Conservation (phyloP, 2,888 invertebrate species). For the Nomada fucata region DNA sequence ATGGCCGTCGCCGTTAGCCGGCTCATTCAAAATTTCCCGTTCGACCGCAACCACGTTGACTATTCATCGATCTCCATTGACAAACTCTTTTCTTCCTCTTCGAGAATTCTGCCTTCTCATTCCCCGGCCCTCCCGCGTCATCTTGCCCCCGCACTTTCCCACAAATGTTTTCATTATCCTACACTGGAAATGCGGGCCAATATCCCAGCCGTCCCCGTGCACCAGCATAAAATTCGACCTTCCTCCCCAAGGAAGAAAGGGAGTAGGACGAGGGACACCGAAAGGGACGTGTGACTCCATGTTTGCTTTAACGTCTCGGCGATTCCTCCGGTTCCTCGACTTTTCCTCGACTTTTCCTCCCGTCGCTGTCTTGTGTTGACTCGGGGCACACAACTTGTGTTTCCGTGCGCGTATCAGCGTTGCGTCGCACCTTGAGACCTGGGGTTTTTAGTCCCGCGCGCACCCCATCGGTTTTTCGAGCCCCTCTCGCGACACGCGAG, state of each 20-base stretch:
- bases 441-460: conserved; percentile 47
- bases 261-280: conserved; percentile 9
- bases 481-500: conserved; percentile 37
- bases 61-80: neutral
- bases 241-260: too few species aligned
- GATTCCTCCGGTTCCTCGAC: conserved; percentile 60
- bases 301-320: conserved; percentile 83
- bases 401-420: conserved; percentile 79
- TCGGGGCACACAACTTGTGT: conserved; percentile 81
- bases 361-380: conserved; percentile 77
- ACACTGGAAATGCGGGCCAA: conserved; percentile 7
- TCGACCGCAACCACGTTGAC: too few species aligned
- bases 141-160: neutral
- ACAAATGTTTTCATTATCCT: conserved; percentile 34
- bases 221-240: conserved; percentile 30
- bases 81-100: neutral
- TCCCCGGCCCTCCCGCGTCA: neutral
- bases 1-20: too few species aligned
- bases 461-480: conserved; percentile 63
- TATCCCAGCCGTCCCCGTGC: neutral
- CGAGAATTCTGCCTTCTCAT: neutral
- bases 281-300: conserved; percentile 76
- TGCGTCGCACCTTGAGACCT: conserved; percentile 59
- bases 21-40: too few species aligned
- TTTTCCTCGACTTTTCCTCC: conserved; percentile 47